Percentiles rank a stretch among this genome's conserved stretches.
phyloP scores from a whole-genome alignment of 92 coral and sea anemone genomes.

The Epizoanthus fatuus region DNA sequence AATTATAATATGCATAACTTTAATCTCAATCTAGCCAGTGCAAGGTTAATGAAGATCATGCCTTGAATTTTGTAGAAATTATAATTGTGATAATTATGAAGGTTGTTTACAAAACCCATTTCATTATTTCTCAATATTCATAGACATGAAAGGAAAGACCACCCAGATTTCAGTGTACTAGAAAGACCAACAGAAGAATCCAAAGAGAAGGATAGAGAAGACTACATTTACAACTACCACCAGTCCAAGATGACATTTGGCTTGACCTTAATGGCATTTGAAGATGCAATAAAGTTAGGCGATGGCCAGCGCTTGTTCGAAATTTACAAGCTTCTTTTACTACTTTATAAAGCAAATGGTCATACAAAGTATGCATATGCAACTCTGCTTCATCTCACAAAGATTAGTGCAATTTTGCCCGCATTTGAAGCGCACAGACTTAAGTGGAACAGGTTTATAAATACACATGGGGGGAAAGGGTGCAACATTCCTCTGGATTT shows the following conservation, averaged over 20 bases:
- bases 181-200: too few species aligned
- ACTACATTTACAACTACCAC: slow-evolving; percentile 70
- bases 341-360: slow-evolving; percentile 62
- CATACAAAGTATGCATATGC: slow-evolving; percentile 78
- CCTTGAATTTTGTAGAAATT: too few species aligned
- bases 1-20: too few species aligned
- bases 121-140: too few species aligned
- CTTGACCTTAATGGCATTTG: slow-evolving; percentile 56
- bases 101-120: too few species aligned
- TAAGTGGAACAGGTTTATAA: slow-evolving; percentile 73
- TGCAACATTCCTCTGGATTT: slow-evolving; percentile 69
- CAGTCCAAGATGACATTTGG: slow-evolving; percentile 66
- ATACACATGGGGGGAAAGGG: slow-evolving; percentile 73
- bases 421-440: slow-evolving; percentile 62
- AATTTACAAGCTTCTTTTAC: slow-evolving; percentile 58
- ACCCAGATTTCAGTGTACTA: too few species aligned
- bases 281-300: slow-evolving; percentile 77
- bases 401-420: slow-evolving; percentile 58
- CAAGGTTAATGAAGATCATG: too few species aligned
- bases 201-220: slow-evolving; percentile 33
- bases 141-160: too few species aligned
- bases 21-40: too few species aligned
- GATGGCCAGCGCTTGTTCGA: slow-evolving; percentile 77
- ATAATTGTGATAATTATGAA: too few species aligned
- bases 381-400: slow-evolving; percentile 50